Base-by-base conservation (phyloP, 2,113 vertebrate species). In the Hippocampus barbouri region DNA sequence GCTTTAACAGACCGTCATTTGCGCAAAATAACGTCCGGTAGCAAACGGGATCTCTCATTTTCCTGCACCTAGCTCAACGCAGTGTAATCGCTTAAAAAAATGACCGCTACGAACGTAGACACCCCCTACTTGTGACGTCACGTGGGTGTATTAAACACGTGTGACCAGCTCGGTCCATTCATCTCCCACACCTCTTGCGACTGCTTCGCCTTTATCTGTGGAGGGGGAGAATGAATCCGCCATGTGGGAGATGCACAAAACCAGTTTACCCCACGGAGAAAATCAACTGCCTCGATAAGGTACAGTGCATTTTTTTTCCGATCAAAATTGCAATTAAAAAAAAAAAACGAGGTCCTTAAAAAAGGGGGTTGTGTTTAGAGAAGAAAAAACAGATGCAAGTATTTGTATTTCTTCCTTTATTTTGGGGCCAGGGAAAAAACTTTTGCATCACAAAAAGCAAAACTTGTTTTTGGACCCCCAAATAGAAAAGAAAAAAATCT, bases 251-350 rank as follows among this genome's bases (percentile, higher is more conserved):
- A 90, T 98, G 96, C 92, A 89, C 92, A 63, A 97, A 97, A 86
- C 93, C 95, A 83, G 96, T 98, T 59, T 98, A 98, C n/a, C 96
- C 96, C 73, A 98, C 96, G 75, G 96, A 97, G 88, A 98, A 98
- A 93, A 94, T 98, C 77, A 98, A 96, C 84, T 98, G 96, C 79
- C 88, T 98, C 81, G 96, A 98, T 76, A 97, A 97, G 96, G 96
- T 98, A 87, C 89, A 61, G 20, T 18, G 5, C 8, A 30, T 40
- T 10, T 49, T 49, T 15, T 27, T 66, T 5, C 11, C 21, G 11
- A 56, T 51, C 7, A 51, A 51, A 21, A 18, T 51, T 49, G 47
- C 15, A 49, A 45, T 45, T 45, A 45, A 47, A 47, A 16, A 38
- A 38, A 34, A 34, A 34, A 34, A 34, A 34, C 2, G 27, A 30